Conservation (phyloP, 2,113 vertebrate species). For the Physeter macrocephalus region DNA sequence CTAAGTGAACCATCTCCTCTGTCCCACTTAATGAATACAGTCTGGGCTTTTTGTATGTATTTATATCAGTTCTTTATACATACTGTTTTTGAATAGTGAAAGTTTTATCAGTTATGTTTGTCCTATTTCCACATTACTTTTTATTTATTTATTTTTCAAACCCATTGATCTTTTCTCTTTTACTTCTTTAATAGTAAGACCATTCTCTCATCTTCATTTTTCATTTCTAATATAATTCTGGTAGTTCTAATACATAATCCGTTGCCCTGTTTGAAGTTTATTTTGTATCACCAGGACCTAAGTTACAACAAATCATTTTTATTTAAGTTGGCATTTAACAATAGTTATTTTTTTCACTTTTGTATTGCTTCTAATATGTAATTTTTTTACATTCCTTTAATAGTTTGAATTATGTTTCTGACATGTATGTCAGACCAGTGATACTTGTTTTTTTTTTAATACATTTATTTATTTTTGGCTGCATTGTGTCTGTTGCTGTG, state of each 20-base stretch:
- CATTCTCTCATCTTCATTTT: conserved; percentile 5
- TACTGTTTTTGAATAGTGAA: not conserved
- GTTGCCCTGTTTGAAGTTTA: not conserved
- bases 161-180: not conserved
- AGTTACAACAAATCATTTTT: not conserved
- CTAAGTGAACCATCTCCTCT: not conserved
- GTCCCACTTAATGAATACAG: not conserved
- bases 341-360: not conserved
- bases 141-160: not conserved
- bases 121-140: not conserved
- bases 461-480: too few species aligned
- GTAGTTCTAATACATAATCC: not conserved
- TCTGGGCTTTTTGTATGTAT: not conserved
- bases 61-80: not conserved
- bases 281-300: not conserved
- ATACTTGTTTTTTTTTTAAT: not conserved
- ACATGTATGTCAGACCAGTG: not conserved
- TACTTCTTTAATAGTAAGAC: not conserved
- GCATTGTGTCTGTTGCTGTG: too few species aligned
- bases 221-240: not conserved
- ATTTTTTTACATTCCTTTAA: not conserved
- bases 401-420: not conserved
- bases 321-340: not conserved
- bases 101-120: not conserved
- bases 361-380: not conserved